phyloP scores from a whole-genome alignment of 1,140 invertebrate species.

The Heliconius hermathena region DNA sequence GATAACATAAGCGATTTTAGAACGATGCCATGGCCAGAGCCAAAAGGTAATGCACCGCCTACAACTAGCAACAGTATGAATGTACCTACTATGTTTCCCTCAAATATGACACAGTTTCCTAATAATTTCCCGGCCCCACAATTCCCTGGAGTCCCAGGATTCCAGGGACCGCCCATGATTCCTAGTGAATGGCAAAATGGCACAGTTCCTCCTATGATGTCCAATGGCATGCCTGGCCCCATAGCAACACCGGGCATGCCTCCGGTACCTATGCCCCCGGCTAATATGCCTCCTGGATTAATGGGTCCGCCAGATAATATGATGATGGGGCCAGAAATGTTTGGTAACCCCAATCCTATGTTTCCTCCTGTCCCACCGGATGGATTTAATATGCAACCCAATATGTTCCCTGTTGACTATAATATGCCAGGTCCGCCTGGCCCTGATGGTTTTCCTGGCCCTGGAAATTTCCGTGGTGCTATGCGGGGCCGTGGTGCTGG shows the following conservation, averaged over 20 bases:
- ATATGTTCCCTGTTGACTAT: conserved; percentile 75
- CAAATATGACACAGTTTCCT: conserved; percentile 78
- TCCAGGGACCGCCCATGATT: conserved; percentile 68
- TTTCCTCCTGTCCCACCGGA: conserved; percentile 66
- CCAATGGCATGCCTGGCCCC: conserved; percentile 57
- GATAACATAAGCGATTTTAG: conserved; percentile 90
- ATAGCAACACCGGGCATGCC: conserved; percentile 60
- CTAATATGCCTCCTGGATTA: conserved; percentile 61
- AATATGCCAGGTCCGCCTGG: conserved; percentile 69
- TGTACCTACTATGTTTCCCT: conserved; percentile 77
- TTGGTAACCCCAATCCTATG: conserved; percentile 75
- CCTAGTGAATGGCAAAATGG: conserved; percentile 68
- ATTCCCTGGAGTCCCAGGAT: conserved; percentile 65
- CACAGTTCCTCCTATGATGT: conserved; percentile 60
- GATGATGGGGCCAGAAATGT: conserved; percentile 82
- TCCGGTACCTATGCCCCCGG: conserved; percentile 60
- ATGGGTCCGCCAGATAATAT: conserved; percentile 72
- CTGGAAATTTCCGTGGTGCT: conserved; percentile 75
- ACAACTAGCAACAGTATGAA: conserved; percentile 54
- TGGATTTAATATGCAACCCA: conserved; percentile 70
- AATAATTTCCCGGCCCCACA: conserved; percentile 66
- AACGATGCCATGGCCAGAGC: conserved; percentile 90
- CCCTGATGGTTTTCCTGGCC: conserved; percentile 70
- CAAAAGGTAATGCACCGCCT: conserved; percentile 84
- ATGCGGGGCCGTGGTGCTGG: conserved; percentile 77